Conservation (phyloP, 2,888 invertebrate genomes). For the Isoperla grammatica region DNA sequence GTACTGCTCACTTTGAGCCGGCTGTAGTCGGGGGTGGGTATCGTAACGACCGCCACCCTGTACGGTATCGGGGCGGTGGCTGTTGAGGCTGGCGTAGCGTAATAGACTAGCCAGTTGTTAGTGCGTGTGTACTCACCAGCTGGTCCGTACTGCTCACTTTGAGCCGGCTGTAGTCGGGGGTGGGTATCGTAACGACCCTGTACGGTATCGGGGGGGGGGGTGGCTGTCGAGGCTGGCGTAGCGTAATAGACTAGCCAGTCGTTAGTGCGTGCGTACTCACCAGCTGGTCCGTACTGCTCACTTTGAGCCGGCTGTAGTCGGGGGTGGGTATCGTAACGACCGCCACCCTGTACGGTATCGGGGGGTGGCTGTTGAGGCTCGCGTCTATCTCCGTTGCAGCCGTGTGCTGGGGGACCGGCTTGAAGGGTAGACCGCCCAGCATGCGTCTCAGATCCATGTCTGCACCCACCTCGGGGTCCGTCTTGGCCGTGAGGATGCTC, state of each 20-base stretch:
- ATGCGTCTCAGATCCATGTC: constrained; percentile 67
- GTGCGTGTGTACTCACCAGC: too few species aligned
- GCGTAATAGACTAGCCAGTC: too few species aligned
- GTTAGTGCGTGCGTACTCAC: constrained; percentile 40
- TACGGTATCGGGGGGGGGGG: too few species aligned
- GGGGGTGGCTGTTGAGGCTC: constrained; percentile 69
- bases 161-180: too few species aligned
- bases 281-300: constrained; percentile 64
- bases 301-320: constrained; percentile 67
- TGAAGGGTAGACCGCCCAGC: constrained; percentile 65
- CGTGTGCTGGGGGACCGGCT: constrained; percentile 69
- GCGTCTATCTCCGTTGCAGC: constrained; percentile 85
- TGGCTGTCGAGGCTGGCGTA: too few species aligned
- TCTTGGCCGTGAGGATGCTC: neutral
- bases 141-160: too few species aligned
- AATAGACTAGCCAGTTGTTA: too few species aligned
- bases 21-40: constrained; percentile 69
- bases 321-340: constrained; percentile 64
- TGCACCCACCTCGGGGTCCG: constrained; percentile 17
- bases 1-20: constrained; percentile 65
- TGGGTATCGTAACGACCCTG: too few species aligned
- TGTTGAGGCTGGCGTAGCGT: constrained; percentile 72
- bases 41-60: constrained; percentile 55
- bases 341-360: constrained; percentile 60
- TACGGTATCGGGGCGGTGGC: constrained; percentile 70